Conservation (phyloP, 2,113 vertebrate genomes). For the Nettapus auritus region DNA sequence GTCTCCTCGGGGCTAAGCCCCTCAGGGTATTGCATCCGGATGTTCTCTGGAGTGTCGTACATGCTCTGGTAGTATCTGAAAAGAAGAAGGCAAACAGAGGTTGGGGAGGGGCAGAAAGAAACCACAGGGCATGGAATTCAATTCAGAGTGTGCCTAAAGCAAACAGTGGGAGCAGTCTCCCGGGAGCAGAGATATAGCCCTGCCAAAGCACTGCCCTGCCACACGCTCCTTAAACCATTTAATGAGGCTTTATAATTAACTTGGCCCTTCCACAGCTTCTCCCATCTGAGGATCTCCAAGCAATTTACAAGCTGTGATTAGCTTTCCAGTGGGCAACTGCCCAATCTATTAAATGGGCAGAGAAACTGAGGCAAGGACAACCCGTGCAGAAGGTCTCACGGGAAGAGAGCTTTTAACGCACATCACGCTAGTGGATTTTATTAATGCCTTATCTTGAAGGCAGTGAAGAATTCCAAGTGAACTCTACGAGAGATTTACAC, state of each 20-base stretch:
- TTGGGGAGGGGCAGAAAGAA: background rate
- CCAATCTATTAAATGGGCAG: background rate
- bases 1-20: constrained; percentile 84
- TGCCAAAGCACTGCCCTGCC: constrained; percentile 31
- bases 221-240: constrained; percentile 14
- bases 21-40: constrained; percentile 81
- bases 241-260: constrained; percentile 57
- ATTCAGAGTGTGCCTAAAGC: background rate
- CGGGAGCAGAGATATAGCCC: background rate
- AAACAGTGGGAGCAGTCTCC: background rate
- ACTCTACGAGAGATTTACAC: background rate
- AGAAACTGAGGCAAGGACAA: constrained; percentile 29
- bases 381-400: background rate
- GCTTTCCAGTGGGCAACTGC: background rate
- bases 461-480: background rate
- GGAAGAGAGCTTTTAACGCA: background rate
- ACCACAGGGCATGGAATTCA: background rate
- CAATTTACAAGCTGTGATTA: constrained; percentile 11
- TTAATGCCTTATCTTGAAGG: background rate
- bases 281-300: constrained; percentile 45
- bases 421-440: background rate
- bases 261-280: constrained; percentile 54
- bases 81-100: background rate
- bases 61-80: constrained; percentile 91
- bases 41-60: constrained; percentile 85